Conservation (phyloP, 2,888 invertebrate genomes). For the Hydropsyche betteni region DNA sequence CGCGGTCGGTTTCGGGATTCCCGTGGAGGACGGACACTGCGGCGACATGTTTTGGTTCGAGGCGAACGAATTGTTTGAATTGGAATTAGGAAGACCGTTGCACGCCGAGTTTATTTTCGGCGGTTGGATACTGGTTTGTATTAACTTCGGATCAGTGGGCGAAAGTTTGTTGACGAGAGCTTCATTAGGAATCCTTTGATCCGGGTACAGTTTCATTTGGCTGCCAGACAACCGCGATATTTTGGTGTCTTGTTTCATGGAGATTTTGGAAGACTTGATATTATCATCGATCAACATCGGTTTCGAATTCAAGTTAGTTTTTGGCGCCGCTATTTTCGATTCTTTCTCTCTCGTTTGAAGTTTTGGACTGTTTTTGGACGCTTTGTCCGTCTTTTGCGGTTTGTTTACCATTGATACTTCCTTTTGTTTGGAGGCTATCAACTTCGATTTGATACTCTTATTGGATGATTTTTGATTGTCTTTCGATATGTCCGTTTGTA, state of each 20-base stretch:
- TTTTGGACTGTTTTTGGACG: conserved; percentile 62
- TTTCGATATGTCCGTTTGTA: conserved; percentile 60
- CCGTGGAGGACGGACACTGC: conserved; percentile 55
- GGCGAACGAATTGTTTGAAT: conserved; percentile 49
- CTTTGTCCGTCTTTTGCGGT: conserved; percentile 61
- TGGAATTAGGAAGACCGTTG: conserved; percentile 48
- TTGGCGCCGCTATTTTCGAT: conserved; percentile 66
- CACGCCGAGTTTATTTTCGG: conserved; percentile 46
- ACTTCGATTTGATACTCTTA: conserved; percentile 64
- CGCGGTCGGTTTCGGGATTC: conserved; percentile 91
- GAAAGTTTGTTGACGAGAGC: conserved; percentile 5
- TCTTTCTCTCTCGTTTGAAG: conserved; percentile 63
- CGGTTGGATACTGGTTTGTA: conserved; percentile 41
- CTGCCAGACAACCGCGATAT: conserved; percentile 63
- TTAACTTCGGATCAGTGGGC: conserved; percentile 26
- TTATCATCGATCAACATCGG: conserved; percentile 63
- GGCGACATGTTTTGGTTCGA: conserved; percentile 43
- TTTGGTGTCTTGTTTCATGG: conserved; percentile 59
- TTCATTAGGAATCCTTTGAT: conserved; percentile 24
- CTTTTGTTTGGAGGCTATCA: conserved; percentile 63
- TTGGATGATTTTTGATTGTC: conserved; percentile 59
- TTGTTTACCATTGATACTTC: conserved; percentile 61
- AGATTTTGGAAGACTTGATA: conserved; percentile 55
- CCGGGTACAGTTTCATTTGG: conserved; percentile 47
- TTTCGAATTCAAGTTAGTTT: conserved; percentile 63